phyloP scores from a whole-genome alignment of 2,888 invertebrate species.

The Ryuthela nishihirai region DNA sequence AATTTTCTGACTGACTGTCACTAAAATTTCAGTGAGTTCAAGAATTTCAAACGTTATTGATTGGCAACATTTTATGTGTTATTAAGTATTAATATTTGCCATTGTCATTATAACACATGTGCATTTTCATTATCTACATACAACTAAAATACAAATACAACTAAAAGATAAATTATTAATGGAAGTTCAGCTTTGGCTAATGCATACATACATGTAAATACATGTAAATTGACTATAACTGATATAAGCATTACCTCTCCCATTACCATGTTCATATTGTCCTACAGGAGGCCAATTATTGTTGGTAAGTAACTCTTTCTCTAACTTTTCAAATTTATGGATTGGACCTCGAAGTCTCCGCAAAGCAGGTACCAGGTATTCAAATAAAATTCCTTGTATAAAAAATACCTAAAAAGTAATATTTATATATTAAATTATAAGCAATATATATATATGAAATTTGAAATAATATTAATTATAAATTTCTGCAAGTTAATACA shows the following conservation, averaged over 20 bases:
- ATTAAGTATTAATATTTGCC: too few species aligned
- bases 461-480: neutral
- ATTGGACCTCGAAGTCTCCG: conserved; percentile 30
- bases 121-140: too few species aligned
- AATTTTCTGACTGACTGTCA: too few species aligned
- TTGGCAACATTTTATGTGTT: too few species aligned
- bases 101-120: too few species aligned
- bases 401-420: conserved; percentile 18
- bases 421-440: neutral
- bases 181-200: too few species aligned
- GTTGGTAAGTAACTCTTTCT: conserved; percentile 15
- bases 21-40: too few species aligned
- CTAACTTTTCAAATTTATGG: conserved; percentile 33
- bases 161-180: too few species aligned
- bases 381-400: conserved; percentile 33
- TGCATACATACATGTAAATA: too few species aligned
- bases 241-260: conserved; percentile 15
- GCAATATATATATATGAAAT: neutral
- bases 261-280: conserved; percentile 11
- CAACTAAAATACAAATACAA: too few species aligned
- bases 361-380: conserved; percentile 26
- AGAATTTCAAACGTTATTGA: too few species aligned
- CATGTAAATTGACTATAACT: too few species aligned
- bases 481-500: neutral
- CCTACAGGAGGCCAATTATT: conserved; percentile 40